phyloP scores from a whole-genome alignment of 2,797 vertebrate genomes.

The Champsocephalus gunnari region DNA sequence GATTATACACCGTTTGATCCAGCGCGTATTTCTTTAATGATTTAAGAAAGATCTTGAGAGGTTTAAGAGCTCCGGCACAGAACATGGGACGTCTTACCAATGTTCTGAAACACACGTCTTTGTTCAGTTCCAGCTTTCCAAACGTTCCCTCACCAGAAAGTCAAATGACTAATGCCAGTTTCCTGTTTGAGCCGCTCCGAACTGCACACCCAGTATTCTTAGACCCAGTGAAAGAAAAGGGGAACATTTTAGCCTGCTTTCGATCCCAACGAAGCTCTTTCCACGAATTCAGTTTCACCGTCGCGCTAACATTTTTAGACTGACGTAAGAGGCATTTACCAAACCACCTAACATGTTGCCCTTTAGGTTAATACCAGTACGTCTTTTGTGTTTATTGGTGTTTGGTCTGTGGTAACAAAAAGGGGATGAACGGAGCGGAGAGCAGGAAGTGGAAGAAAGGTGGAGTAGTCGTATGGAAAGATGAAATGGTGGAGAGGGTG shows the following conservation, averaged over 20 bases:
- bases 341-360: conserved; percentile 37
- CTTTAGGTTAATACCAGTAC: conserved; percentile 31
- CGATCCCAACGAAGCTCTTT: conserved; percentile 37
- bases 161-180: conserved; percentile 67
- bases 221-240: conserved; percentile 42
- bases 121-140: conserved; percentile 46
- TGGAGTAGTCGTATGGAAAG: conserved; percentile 14
- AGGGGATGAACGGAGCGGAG: conserved; percentile 15
- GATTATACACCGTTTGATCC: neutral
- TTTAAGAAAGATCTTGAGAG: neutral
- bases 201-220: conserved; percentile 34
- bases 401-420: conserved; percentile 62
- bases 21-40: neutral
- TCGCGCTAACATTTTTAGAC: conserved; percentile 40
- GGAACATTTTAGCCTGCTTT: conserved; percentile 11
- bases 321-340: conserved; percentile 19
- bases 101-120: conserved; percentile 56
- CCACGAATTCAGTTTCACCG: conserved; percentile 37
- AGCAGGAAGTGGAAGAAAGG: conserved; percentile 40
- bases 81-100: conserved; percentile 58
- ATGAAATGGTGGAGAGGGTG: conserved; percentile 7
- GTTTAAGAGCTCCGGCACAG: conserved; percentile 14
- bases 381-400: conserved; percentile 56
- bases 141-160: conserved; percentile 57
- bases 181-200: conserved; percentile 46